Evolutionary conservation across 2,113 vertebrate genomes (phyloP), one percentile per base, ranked within the genome.

Genomic region (Hirundichthys speculiger): DNA sequence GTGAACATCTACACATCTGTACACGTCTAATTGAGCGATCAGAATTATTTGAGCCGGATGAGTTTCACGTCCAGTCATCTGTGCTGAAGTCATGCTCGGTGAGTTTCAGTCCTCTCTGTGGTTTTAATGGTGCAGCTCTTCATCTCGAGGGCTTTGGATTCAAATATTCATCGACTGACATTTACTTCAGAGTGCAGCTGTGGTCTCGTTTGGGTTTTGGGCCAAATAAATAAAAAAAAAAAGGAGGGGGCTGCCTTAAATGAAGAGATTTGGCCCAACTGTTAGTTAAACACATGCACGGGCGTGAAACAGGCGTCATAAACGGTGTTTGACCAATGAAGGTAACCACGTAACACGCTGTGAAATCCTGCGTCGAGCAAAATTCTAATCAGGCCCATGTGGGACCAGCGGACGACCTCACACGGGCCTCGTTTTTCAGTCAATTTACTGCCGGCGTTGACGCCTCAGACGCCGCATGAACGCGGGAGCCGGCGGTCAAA

Each of bases 131-230:
- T 14, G 21, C 13, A 13, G 18, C 41, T 15, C n/a, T 43, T 64
- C 52, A 52, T 52, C 39, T 18, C 16, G n/a, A 42, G 61, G 24
- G 30, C 8, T 42, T 42, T 9, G 15, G 24, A 48, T 20, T 64
- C 20, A 42, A 50, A 24, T 50, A 40, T 40, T 18, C 39, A 20
- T 20, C 60, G 14, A 4, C 38, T 64, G 47, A 52, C 61, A 64
- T 64, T 52, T 41, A 42, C 61, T 52, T 42, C 48, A 51, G 34
- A 5, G 56, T n/a, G 15, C 20, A 14, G 27, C 12, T 59, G 13
- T 10, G 42, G 13, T 34, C 45, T 46, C 18, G 39, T 61, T 15
- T 48, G 58, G 58, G 13, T 16, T 61, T 61, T 20, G 22, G 48
- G 19, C 19, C 14, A n/a, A 48, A 49, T 48, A 8, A 20, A 18